phyloP scores from a whole-genome alignment of 2,113 vertebrate genomes.

The Nestor notabilis region DNA sequence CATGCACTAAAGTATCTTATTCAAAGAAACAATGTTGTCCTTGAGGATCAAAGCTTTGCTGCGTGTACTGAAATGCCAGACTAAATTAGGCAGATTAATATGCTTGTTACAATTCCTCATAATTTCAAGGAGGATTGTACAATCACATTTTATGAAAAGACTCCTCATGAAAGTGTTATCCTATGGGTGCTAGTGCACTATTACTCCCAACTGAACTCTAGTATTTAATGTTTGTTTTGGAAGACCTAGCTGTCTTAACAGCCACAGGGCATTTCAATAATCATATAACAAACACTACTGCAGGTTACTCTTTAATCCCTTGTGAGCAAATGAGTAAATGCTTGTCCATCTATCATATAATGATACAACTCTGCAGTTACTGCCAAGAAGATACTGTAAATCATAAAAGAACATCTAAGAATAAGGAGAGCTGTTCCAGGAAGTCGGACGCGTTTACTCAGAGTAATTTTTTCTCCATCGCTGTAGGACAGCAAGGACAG shows the following conservation, averaged over 20 bases:
- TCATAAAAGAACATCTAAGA: conserved; percentile 3
- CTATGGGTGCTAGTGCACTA: background rate
- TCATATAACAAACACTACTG: conserved; percentile 59
- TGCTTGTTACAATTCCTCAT: background rate
- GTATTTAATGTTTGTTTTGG: conserved; percentile 54
- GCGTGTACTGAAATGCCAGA: background rate
- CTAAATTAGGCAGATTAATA: background rate
- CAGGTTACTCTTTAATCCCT: conserved; percentile 66
- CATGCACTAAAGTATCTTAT: background rate
- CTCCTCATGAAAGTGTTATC: background rate
- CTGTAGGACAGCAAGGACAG: background rate
- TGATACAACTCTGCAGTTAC: background rate
- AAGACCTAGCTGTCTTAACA: conserved; percentile 51
- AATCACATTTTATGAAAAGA: background rate
- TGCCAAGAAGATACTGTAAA: conserved; percentile 33
- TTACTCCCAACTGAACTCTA: conserved; percentile 24
- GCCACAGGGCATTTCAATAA: conserved; percentile 61
- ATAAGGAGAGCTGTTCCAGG: background rate
- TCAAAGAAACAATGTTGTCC: background rate
- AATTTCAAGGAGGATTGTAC: conserved; percentile 1
- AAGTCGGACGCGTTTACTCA: background rate
- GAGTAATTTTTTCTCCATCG: background rate
- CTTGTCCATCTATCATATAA: conserved; percentile 34
- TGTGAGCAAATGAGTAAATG: conserved; percentile 43
- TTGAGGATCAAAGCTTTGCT: background rate